Conservation (phyloP, 1,140 invertebrate genomes). For the Hypothenemus hampei region DNA sequence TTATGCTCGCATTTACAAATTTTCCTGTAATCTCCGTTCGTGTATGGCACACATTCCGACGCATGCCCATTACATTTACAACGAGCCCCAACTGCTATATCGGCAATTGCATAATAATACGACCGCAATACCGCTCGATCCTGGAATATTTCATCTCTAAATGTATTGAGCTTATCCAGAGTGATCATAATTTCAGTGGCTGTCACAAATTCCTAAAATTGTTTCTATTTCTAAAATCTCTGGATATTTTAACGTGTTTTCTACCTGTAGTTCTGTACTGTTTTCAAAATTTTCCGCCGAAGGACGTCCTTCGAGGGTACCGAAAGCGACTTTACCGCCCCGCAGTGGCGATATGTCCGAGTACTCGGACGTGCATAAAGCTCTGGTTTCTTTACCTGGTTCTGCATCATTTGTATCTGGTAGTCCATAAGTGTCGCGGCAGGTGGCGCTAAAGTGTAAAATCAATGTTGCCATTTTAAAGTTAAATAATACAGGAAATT, state of each 20-base stretch:
- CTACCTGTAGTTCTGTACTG: constrained; percentile 80
- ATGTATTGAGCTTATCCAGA: constrained; percentile 90
- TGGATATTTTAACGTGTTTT: not conserved
- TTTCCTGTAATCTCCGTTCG: constrained; percentile 47
- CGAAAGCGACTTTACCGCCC: constrained; percentile 94
- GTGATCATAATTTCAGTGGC: constrained; percentile 89
- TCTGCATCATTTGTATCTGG: constrained; percentile 68
- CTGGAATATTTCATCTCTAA: constrained; percentile 96
- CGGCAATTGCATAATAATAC: constrained; percentile 97
- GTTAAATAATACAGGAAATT: not conserved
- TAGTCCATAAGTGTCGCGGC: constrained; percentile 82
- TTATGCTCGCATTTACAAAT: constrained; percentile 90
- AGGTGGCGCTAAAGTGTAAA: constrained; percentile 64
- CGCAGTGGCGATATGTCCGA: constrained; percentile 95
- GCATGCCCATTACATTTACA: constrained; percentile 99
- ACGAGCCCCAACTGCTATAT: constrained; percentile 92
- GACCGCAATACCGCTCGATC: constrained; percentile 88
- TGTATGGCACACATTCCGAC: constrained; percentile 75
- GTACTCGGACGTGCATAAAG: constrained; percentile 93
- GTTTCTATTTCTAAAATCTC: not conserved
- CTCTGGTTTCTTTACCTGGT: constrained; percentile 73
- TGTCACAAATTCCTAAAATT: constrained; percentile 94
- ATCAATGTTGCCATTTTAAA: not conserved
- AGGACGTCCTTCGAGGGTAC: constrained; percentile 90
- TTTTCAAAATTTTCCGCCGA: constrained; percentile 88